Conservation (phyloP, 1,140 invertebrate genomes). For the Ericerus pela region DNA sequence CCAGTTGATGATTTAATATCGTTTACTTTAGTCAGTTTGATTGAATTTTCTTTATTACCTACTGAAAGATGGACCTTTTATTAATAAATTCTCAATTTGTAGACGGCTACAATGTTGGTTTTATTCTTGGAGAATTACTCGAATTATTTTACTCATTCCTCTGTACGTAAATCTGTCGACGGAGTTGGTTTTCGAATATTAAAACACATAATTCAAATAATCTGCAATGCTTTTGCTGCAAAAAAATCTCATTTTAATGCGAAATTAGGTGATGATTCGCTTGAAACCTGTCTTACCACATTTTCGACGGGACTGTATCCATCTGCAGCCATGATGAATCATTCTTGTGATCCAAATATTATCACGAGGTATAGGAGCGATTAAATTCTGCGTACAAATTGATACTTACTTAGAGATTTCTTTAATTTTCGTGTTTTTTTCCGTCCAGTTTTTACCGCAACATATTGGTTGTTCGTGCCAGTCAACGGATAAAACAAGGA, state of each 20-base stretch:
- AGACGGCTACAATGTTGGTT: constrained; percentile 42
- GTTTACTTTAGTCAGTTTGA: constrained; percentile 42
- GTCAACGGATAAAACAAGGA: constrained; percentile 36
- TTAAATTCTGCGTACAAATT: too few species aligned
- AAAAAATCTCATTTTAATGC: constrained; percentile 29
- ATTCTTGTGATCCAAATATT: constrained; percentile 72
- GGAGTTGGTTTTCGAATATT: constrained; percentile 44
- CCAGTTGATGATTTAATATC: constrained; percentile 42
- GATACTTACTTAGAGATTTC: neutral
- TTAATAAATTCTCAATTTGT: constrained; percentile 22
- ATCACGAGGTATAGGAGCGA: constrained; percentile 48
- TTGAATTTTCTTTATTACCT: neutral
- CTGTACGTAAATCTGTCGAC: constrained; percentile 18
- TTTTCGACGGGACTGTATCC: constrained; percentile 73
- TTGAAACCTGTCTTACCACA: constrained; percentile 24
- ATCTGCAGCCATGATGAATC: constrained; percentile 74
- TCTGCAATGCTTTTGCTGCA: constrained; percentile 63
- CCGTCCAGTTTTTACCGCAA: constrained; percentile 33
- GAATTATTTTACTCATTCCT: constrained; percentile 33
- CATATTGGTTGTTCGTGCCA: constrained; percentile 40
- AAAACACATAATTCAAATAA: constrained; percentile 55
- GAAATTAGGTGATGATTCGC: constrained; percentile 33
- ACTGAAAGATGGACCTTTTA: neutral
- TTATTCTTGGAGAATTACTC: constrained; percentile 38
- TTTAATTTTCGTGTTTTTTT: neutral